These are phyloP conservation scores for Camponotus fellah DNA, from an alignment of 2,888 invertebrate genomes.

Conservation along the genomic window DNA sequence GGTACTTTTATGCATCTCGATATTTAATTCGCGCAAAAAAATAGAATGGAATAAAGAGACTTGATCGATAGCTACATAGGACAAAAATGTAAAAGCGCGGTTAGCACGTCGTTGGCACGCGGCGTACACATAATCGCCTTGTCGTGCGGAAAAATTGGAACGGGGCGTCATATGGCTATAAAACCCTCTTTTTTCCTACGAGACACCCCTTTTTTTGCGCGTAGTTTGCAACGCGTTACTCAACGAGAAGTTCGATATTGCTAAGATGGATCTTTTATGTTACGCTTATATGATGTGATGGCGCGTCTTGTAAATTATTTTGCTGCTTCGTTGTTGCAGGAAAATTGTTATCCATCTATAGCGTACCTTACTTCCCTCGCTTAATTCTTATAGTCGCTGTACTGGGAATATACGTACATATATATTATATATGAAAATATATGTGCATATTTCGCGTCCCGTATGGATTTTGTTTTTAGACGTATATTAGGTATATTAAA, in stretches of 20 bases:
- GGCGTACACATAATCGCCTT: slow-evolving; percentile 52
- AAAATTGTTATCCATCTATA: slow-evolving; percentile 21
- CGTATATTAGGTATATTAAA: not conserved
- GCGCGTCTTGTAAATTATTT: slow-evolving; percentile 41
- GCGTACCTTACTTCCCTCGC: not conserved
- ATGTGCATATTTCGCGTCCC: not conserved
- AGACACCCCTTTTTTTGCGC: slow-evolving; percentile 34
- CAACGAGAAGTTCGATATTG: slow-evolving; percentile 31
- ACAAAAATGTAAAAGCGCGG: slow-evolving; percentile 43
- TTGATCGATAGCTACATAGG: slow-evolving; percentile 47
- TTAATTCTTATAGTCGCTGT: not conserved
- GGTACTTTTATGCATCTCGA: slow-evolving; percentile 18
- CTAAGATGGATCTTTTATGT: slow-evolving; percentile 16
- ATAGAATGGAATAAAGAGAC: not conserved
- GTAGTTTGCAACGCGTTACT: slow-evolving; percentile 7
- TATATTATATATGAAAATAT: not conserved
- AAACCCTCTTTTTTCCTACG: slow-evolving; percentile 10
- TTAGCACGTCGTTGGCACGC: slow-evolving; percentile 28
- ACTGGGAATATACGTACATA: not conserved
- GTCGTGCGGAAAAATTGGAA: slow-evolving; percentile 53
- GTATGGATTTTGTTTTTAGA: not conserved
- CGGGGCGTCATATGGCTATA: slow-evolving; percentile 36
- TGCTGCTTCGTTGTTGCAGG: not conserved
- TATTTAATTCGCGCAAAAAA: slow-evolving; percentile 17
- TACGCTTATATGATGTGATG: not conserved